phyloP scores from a whole-genome alignment of 2,888 invertebrate genomes.

The Polydrusus pterygomalis region DNA sequence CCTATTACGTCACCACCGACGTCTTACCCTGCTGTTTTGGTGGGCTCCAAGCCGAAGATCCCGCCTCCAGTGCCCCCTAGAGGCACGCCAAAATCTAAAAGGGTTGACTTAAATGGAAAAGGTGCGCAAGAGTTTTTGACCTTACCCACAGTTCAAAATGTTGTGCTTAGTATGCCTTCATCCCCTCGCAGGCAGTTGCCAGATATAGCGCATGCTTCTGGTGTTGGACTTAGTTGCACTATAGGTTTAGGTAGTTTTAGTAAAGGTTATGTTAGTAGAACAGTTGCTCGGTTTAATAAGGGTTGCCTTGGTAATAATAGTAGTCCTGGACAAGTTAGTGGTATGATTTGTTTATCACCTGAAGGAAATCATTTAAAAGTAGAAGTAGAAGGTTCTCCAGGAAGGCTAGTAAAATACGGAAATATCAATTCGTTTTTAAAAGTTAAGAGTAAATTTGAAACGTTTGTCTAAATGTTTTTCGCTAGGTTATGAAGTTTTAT shows the following conservation, averaged over 20 bases:
- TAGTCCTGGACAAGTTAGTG: constrained; percentile 21
- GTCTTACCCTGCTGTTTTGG: constrained; percentile 84
- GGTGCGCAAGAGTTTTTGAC: constrained; percentile 63
- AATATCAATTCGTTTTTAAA: constrained; percentile 34
- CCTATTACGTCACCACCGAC: constrained; percentile 73
- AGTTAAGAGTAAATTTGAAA: constrained; percentile 39
- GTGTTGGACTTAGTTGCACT: background rate
- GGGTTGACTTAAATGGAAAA: constrained; percentile 70
- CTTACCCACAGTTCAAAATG: constrained; percentile 27
- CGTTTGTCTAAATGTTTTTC: constrained; percentile 34
- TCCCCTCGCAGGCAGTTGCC: constrained; percentile 32
- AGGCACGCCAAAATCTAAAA: constrained; percentile 82
- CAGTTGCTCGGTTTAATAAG: constrained; percentile 43
- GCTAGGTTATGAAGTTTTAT: background rate
- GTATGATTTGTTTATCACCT: constrained; percentile 26
- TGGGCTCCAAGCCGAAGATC: constrained; percentile 81
- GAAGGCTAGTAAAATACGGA: constrained; percentile 30
- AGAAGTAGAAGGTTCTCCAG: constrained; percentile 15
- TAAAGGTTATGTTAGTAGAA: constrained; percentile 45
- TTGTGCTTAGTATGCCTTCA: constrained; percentile 35
- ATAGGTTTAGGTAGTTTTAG: constrained; percentile 5
- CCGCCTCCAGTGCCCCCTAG: constrained; percentile 93
- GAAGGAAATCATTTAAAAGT: constrained; percentile 22
- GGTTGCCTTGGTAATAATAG: constrained; percentile 11
- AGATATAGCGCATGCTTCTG: constrained; percentile 25